Evolutionary conservation across 2,888 invertebrate genomes (phyloP), one percentile per base, ranked within the genome.

Genomic region (Caenorhabditis auriculariae): DNA sequence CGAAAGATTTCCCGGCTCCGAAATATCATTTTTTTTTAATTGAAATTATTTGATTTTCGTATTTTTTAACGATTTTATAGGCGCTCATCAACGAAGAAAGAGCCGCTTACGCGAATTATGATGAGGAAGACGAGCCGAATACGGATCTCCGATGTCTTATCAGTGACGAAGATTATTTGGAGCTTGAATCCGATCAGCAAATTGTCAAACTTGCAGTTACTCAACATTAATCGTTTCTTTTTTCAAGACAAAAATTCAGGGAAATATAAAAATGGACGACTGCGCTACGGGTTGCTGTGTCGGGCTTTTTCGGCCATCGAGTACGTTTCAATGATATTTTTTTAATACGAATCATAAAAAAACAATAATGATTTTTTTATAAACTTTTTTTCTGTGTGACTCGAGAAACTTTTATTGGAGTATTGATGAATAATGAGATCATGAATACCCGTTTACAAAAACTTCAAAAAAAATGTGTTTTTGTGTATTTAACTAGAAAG

Each of bases 241-340:
- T 1, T 12, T 7, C 12, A 12, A 21, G 12, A 15, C 9, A 12
- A 44, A 23, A 15, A 19, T 47, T 19, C 21, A 19, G 47, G 70
- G 67, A 15, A 42, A 51, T 2, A 58, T 70, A 35, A 42, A 45
- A 21, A 63, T 70, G 62, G 56, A 70, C 39, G 59, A 60, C 1
- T 65, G 67, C 32, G 70, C 70, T 4, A 70, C 70, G 9, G 70
- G 70, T 12, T 67, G 67, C 39, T 55, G 60, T 41, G 60, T 60
- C 21, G 70, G 70, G n/a, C 39, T 49, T 15, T 32, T 32, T 44
- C 54, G 59, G n/a, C n/a, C n/a, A n/a, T n/a, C n/a, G n/a, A n/a
- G n/a, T n/a, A n/a, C n/a, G n/a, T n/a, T n/a, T n/a, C n/a, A n/a
- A n/a, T n/a, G n/a, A n/a, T n/a, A n/a, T n/a, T n/a, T n/a, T n/a